Evolutionary conservation across 30 jellyfish, hydroid and myxozoan species (phyloP).

Genomic region (Cassiopea xamachana): DNA sequence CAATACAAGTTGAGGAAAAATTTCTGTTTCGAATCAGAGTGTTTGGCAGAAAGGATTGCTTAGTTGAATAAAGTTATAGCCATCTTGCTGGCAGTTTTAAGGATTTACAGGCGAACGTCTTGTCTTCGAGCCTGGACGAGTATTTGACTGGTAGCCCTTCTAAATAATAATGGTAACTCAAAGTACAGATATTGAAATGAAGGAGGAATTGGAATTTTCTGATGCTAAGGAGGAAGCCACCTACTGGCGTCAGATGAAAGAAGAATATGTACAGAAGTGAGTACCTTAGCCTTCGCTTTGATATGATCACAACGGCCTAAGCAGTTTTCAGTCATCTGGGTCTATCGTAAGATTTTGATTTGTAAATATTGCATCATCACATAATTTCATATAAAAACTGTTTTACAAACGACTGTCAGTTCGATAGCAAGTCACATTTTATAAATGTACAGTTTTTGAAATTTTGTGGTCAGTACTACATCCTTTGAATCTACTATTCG

Average conservation of each 20-base stretch:
- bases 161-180: slow-evolving; percentile 68
- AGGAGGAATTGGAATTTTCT: slow-evolving; percentile 82
- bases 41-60: not conserved
- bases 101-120: not conserved
- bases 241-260: slow-evolving; percentile 99
- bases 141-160: not conserved
- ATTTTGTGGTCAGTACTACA: no score
- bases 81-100: not conserved
- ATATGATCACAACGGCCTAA: not conserved
- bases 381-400: no score
- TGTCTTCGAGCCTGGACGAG: not conserved
- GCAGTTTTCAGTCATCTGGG: not conserved
- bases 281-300: not conserved
- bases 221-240: slow-evolving; percentile 94
- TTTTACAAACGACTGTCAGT: no score
- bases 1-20: not conserved
- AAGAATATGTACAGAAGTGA: slow-evolving; percentile 89
- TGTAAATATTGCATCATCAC: not conserved
- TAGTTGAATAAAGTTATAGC: not conserved
- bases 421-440: no score
- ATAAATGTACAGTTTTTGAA: no score
- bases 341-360: not conserved
- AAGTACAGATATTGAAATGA: slow-evolving; percentile 77
- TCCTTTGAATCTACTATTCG: no score
- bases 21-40: not conserved